Evolutionary conservation across 2,113 vertebrate genomes (phyloP), one percentile per base, ranked within the genome.

Genomic region (Scartelaos histophorus): DNA sequence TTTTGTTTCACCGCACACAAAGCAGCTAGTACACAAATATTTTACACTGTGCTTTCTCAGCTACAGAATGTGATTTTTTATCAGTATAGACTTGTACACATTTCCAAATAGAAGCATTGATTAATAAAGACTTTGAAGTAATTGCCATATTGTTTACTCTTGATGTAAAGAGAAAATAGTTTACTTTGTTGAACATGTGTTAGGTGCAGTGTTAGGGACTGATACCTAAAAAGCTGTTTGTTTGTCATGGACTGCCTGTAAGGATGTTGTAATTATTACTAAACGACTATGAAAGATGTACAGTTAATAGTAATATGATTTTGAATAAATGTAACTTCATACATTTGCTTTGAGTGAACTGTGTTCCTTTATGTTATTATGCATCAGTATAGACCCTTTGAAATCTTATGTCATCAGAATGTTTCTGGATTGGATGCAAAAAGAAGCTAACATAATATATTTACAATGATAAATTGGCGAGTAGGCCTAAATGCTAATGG

Each of bases 241-340:
- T 88, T 75, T 90, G 66, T 87, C 80, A 76, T 79, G 76, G 66
- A 79, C 67, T 88, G 83, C 85, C 83, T 93, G 87, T 87, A 89
- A 88, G 86, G 76, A 87, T 88, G 81, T 86, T 89, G 81, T 87
- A 88, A 90, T 90, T 89, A 90, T 80, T 82, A 92, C 81, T 91
- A 90, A 92, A 89, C 38, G 10, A 79, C 68, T 43, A 65, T 78
- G 61, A 76, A 88, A 73, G 58, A 76, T 91, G 86, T 91, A 89
- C 85, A 90, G 81, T 83, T 89, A 68, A 89, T 90, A 89, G 82
- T 72, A 87, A 76, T 79, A 81, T 90, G 73, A 69, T 88, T 92
- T 86, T 78, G 60, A 93, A 91, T 88, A 91, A 91, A 91, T 86
- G 78, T 84, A 91, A 88, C 85, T 85, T 83, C 45, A 82, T 82